These are phyloP conservation scores for Oppia nitens DNA, from an alignment of 1,140 invertebrate species.

Conservation along the genomic window DNA sequence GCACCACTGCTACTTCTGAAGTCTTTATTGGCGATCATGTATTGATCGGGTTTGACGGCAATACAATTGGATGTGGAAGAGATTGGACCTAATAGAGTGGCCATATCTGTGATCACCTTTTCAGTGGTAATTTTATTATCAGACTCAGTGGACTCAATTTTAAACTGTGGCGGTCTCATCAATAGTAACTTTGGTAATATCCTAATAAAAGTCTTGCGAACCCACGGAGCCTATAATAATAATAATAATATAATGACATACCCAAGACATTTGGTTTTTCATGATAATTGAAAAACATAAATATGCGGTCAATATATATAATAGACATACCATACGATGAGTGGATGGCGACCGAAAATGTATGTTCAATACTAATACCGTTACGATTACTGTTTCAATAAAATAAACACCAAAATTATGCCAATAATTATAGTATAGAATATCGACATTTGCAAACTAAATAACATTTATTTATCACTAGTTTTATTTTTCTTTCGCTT, in stretches of 20 bases:
- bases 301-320: neutral
- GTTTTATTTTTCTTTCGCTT: too few relatives aligned
- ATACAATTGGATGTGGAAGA: slow-evolving; percentile 2
- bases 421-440: too few relatives aligned
- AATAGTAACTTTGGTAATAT: slow-evolving; percentile 51
- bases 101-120: neutral
- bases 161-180: slow-evolving; percentile 28
- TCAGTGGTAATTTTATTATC: slow-evolving; percentile 5
- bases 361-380: slow-evolving; percentile 95
- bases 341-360: slow-evolving; percentile 97
- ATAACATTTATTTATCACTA: too few relatives aligned
- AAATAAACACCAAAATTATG: too few relatives aligned
- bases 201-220: slow-evolving; percentile 69
- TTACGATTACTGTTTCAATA: slow-evolving; percentile 54
- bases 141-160: slow-evolving; percentile 16
- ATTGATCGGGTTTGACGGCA: slow-evolving; percentile 3
- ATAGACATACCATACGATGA: slow-evolving; percentile 51
- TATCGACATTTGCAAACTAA: too few relatives aligned
- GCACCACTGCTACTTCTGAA: neutral
- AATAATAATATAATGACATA: neutral
- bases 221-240: slow-evolving; percentile 47
- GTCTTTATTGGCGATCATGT: neutral
- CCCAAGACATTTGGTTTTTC: too few relatives aligned
- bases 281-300: neutral
- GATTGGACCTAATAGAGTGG: neutral